A percentile compares a stretch with the other conserved stretches of the same genome.
Conservation (phyloP, 2,888 invertebrate species). For the Netelia inedita region DNA sequence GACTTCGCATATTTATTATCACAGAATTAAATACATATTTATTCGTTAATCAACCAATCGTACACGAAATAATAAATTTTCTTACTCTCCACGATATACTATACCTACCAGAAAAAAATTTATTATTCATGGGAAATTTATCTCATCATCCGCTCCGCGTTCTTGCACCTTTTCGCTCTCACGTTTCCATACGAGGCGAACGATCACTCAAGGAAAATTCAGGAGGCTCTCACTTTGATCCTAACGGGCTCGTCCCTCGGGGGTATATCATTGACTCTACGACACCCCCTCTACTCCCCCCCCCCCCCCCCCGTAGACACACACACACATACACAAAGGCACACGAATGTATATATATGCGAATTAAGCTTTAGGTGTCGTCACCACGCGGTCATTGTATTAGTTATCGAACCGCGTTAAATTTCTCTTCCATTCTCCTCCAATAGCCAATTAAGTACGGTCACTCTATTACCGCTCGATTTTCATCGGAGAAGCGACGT, state of each 20-base stretch:
- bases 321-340: background rate
- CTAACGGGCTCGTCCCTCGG: conserved; percentile 51
- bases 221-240: conserved; percentile 65
- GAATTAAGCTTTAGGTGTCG: conserved; percentile 54
- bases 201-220: conserved; percentile 62
- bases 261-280: conserved; percentile 15
- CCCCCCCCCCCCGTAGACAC: background rate
- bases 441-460: conserved; percentile 69
- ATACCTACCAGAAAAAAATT: conserved; percentile 6
- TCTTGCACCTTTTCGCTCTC: conserved; percentile 41
- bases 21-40: no score
- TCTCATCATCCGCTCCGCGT: background rate
- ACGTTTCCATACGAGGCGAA: conserved; percentile 30
- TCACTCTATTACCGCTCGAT: conserved; percentile 68
- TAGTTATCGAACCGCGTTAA: conserved; percentile 68
- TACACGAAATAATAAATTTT: no score
- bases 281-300: background rate
- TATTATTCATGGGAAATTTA: conserved; percentile 53
- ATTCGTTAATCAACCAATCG: no score
- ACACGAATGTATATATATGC: background rate
- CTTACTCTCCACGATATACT: no score
- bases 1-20: no score
- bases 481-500: conserved; percentile 63
- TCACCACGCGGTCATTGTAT: conserved; percentile 58
- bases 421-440: conserved; percentile 68